Percentiles rank a stretch among this genome's conserved stretches.
Conservation (phyloP, 2,797 vertebrate genomes). For the Tenualosa ilisha region DNA sequence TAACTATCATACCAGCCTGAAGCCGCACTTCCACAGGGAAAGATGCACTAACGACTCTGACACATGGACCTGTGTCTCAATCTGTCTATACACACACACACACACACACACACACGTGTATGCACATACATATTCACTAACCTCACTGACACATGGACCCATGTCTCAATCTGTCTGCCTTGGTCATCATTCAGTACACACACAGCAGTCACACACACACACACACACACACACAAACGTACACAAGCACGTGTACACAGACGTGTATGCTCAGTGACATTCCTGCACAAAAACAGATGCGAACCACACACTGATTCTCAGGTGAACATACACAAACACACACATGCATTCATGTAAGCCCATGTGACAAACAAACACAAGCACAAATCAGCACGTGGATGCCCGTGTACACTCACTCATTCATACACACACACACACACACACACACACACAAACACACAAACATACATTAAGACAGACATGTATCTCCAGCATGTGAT, state of each 20-base stretch:
- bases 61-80: background rate
- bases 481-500: no score
- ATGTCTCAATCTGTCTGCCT: background rate
- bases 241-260: background rate
- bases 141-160: background rate
- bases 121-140: background rate
- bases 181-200: background rate
- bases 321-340: background rate
- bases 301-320: background rate
- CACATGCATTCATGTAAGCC: background rate
- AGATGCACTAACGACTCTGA: background rate
- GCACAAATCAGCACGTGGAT: background rate
- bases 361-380: background rate
- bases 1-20: background rate
- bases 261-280: background rate
- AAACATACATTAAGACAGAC: background rate
- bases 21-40: background rate
- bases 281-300: background rate
- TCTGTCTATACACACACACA: background rate
- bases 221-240: background rate
- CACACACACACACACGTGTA: background rate
- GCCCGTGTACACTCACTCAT: background rate
- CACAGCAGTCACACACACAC: background rate
- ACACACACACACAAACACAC: background rate
- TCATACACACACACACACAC: slow-evolving; percentile 6